Evolutionary conservation across 2,113 vertebrate species (phyloP).

Genomic region (Anhinga anhinga): DNA sequence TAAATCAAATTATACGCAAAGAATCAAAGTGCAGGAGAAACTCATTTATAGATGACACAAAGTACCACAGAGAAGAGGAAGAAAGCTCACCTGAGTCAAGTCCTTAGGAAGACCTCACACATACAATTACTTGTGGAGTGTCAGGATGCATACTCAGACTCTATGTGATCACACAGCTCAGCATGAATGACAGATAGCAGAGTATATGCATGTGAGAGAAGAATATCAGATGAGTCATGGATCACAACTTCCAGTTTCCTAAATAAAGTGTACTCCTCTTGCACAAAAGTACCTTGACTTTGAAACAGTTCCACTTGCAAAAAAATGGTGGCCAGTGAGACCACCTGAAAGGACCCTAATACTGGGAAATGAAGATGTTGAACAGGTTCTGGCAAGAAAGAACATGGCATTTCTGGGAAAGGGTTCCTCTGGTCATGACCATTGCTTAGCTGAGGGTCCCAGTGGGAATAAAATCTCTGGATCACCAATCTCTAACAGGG

Average conservation of each 20-base stretch:
- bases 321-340: background rate
- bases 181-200: background rate
- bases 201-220: background rate
- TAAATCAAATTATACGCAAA: background rate
- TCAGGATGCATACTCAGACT: background rate
- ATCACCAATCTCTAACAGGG: background rate
- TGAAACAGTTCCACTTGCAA: background rate
- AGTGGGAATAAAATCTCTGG: background rate
- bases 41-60: background rate
- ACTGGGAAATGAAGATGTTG: background rate
- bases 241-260: background rate
- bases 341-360: background rate
- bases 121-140: background rate
- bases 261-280: background rate
- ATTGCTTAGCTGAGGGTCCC: background rate
- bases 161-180: background rate
- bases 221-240: background rate
- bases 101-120: background rate
- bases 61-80: background rate
- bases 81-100: background rate
- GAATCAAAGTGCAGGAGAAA: background rate
- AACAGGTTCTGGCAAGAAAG: background rate
- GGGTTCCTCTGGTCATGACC: accelerated
- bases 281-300: background rate
- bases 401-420: background rate